These are phyloP conservation scores for Ahaetulla prasina DNA, from an alignment of 2,113 vertebrate genomes.

Conservation along the genomic window DNA sequence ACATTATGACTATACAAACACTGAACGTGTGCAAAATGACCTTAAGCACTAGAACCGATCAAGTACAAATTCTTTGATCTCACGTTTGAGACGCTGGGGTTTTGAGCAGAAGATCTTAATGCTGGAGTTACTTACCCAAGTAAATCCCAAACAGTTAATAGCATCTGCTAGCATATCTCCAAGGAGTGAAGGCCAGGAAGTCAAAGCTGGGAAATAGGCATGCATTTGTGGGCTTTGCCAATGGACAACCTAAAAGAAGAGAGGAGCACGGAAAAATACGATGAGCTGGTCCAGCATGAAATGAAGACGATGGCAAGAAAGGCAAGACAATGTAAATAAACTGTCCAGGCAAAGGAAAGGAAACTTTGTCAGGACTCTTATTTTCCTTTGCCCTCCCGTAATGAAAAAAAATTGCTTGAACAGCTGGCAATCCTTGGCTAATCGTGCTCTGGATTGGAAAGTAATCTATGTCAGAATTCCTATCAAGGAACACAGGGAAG, in stretches of 20 bases:
- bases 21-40: not conserved
- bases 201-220: conserved; percentile 91
- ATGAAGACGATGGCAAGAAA: not conserved
- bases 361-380: not conserved
- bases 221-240: conserved; percentile 99
- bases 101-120: not conserved
- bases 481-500: not conserved
- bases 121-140: conserved; percentile 79
- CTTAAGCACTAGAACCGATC: not conserved
- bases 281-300: not conserved
- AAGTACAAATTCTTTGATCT: not conserved
- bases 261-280: not conserved
- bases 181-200: conserved; percentile 92
- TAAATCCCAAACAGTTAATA: conserved; percentile 96
- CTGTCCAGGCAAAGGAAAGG: not conserved
- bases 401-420: not conserved
- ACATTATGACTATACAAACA: not conserved
- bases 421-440: not conserved
- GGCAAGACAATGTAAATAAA: not conserved
- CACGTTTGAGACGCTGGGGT: not conserved
- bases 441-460: not conserved
- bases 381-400: not conserved
- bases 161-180: conserved; percentile 96
- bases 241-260: conserved; percentile 83
- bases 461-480: not conserved